Evolutionary conservation across 2,888 invertebrate species (phyloP).

Genomic region (Reticulitermes lucifugus): DNA sequence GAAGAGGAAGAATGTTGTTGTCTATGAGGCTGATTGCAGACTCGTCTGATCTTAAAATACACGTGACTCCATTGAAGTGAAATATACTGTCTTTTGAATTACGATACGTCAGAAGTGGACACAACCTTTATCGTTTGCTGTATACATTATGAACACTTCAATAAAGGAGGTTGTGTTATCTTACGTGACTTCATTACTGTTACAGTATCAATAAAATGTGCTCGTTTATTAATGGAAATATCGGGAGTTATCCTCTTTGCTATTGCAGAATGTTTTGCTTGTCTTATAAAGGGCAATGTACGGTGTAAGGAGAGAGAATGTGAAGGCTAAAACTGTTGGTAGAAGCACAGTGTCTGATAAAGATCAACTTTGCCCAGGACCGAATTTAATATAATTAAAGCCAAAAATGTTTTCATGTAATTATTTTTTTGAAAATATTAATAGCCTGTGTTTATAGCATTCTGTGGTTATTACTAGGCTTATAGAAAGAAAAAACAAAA

Average conservation of each 20-base stretch:
- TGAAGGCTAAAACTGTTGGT: constrained; percentile 9
- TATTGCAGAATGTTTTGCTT: not conserved
- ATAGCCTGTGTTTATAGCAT: constrained; percentile 42
- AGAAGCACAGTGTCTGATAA: constrained; percentile 42
- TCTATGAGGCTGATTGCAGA: too few relatives aligned
- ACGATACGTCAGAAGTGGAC: too few relatives aligned
- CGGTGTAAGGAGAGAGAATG: not conserved
- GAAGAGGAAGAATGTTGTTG: too few relatives aligned
- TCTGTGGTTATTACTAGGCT: constrained; percentile 36
- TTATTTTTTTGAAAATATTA: constrained; percentile 50
- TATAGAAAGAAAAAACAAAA: not conserved
- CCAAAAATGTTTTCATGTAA: constrained; percentile 50
- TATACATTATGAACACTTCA: too few relatives aligned
- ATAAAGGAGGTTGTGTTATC: not conserved
- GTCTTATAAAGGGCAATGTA: constrained; percentile 35
- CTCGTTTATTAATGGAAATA: not conserved
- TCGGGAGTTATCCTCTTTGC: not conserved
- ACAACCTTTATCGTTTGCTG: too few relatives aligned
- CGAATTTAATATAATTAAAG: constrained; percentile 48
- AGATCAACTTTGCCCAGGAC: constrained; percentile 46
- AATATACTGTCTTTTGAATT: too few relatives aligned
- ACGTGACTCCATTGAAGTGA: too few relatives aligned
- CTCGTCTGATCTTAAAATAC: too few relatives aligned
- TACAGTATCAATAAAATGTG: constrained; percentile 35
- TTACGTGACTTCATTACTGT: constrained; percentile 29